A percentile compares a stretch with the other conserved stretches of the same genome.
phyloP scores from a whole-genome alignment of 2,113 vertebrate species.

The Etheostoma spectabile region DNA sequence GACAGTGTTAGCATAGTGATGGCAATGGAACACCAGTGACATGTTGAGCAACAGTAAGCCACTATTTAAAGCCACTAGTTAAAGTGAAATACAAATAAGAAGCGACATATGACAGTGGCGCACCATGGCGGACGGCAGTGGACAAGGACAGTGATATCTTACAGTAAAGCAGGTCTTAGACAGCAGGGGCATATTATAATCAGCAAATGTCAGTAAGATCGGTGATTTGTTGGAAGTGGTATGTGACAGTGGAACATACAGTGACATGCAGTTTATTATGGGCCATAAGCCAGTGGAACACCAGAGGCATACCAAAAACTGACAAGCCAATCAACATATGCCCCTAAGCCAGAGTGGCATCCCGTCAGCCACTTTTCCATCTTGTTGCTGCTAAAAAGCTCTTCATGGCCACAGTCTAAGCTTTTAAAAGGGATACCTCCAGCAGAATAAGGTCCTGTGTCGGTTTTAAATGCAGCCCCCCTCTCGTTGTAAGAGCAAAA shows the following conservation, averaged over 20 bases:
- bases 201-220: background rate
- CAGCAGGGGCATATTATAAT: background rate
- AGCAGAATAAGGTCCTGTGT: slow-evolving; percentile 16
- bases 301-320: background rate
- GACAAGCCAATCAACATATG: background rate
- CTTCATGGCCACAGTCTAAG: slow-evolving; percentile 10
- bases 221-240: background rate
- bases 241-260: background rate
- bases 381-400: background rate
- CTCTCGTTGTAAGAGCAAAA: background rate
- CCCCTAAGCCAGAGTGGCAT: background rate
- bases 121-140: background rate
- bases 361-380: background rate
- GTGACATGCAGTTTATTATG: background rate
- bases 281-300: background rate
- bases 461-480: slow-evolving; percentile 11
- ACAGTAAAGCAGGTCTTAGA: background rate
- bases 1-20: background rate
- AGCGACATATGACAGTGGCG: background rate
- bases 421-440: slow-evolving; percentile 12
- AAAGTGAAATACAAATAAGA: background rate
- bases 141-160: background rate
- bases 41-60: background rate
- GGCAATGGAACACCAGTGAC: background rate
- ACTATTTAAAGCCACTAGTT: background rate